Base-by-base conservation (phyloP, 1,140 invertebrate species). In the Lasioglossum albipes region DNA sequence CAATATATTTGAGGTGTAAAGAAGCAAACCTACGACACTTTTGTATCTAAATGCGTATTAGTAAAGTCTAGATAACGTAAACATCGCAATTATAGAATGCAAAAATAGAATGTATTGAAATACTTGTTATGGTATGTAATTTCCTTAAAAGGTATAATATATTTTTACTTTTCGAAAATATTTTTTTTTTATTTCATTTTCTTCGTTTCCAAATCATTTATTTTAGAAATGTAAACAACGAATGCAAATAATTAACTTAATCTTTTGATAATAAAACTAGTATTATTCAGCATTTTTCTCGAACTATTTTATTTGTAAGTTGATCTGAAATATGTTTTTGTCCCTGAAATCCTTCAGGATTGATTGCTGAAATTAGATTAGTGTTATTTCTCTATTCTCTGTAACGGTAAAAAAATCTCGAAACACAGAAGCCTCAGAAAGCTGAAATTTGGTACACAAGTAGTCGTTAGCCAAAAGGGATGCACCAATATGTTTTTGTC, bases 31-130 rank as follows among this genome's bases (percentile, higher is more conserved):
- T 41, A 12, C 10, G 41, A 27, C 12, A 27, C 22, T 6, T 66
- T 41, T 70, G 7, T 49, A 49, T 71, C 10, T 27, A 41, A 54
- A 10, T 57, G 45, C 70, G 10, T 42, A 69, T 73, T 49, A 22
- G 54, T 71, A 82, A 61, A 36, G 13, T 75, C 42, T 42, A 13
- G 76, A n/a, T 20, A 61, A 18, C 42, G 59, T 67, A 45, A 1
- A n/a, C 65, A 22, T 5, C 67, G 68, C 9, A 62, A 27, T 72
- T 71, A 31, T 57, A 62, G 27, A 72, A 71, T 54, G 10, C 0
- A 78, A 78, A 64, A 71, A 42, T 65, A 71, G 45, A 72, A 49
- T 65, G 45, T 72, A 79, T 52, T 52, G 65, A 65, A 54, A 65
- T 76, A 59, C 62, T 77, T 45, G n/a, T 42, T 42, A 65, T 22